A percentile compares a stretch with the other conserved stretches of the same genome.
Evolutionary conservation across 2,888 invertebrate genomes (phyloP).

Genomic region (Molanna angustata): DNA sequence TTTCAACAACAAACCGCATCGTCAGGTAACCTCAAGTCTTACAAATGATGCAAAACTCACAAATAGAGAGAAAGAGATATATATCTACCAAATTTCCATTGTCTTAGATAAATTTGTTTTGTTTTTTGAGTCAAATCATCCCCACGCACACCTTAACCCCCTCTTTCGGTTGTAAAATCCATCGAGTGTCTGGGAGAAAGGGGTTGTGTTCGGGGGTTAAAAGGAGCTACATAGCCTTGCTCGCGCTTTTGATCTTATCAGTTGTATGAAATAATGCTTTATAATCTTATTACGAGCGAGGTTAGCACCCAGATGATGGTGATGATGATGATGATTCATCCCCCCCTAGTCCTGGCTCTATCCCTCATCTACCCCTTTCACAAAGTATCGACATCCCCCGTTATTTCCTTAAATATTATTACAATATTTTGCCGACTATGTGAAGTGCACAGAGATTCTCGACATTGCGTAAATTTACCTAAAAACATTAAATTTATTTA

Average conservation of each 20-base stretch:
- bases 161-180: background rate
- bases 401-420: slow-evolving; percentile 24
- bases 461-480: too few relatives aligned
- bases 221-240: slow-evolving; percentile 59
- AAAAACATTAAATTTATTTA: too few relatives aligned
- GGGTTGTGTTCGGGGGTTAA: slow-evolving; percentile 47
- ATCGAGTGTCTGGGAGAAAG: background rate
- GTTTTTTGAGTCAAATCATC: too few relatives aligned
- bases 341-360: slow-evolving; percentile 34
- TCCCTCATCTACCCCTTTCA: slow-evolving; percentile 15
- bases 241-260: slow-evolving; percentile 74
- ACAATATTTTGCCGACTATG: slow-evolving; percentile 18
- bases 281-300: slow-evolving; percentile 74
- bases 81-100: too few relatives aligned
- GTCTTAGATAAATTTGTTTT: too few relatives aligned
- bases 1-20: too few relatives aligned
- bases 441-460: background rate
- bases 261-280: slow-evolving; percentile 73
- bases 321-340: too few relatives aligned
- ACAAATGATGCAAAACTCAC: too few relatives aligned
- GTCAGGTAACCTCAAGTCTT: too few relatives aligned
- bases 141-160: background rate
- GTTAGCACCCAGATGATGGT: slow-evolving; percentile 55
- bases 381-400: slow-evolving; percentile 19
- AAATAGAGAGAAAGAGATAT: too few relatives aligned